Base-by-base conservation (phyloP, 2,113 vertebrate genomes). In the Sciurus niger region DNA sequence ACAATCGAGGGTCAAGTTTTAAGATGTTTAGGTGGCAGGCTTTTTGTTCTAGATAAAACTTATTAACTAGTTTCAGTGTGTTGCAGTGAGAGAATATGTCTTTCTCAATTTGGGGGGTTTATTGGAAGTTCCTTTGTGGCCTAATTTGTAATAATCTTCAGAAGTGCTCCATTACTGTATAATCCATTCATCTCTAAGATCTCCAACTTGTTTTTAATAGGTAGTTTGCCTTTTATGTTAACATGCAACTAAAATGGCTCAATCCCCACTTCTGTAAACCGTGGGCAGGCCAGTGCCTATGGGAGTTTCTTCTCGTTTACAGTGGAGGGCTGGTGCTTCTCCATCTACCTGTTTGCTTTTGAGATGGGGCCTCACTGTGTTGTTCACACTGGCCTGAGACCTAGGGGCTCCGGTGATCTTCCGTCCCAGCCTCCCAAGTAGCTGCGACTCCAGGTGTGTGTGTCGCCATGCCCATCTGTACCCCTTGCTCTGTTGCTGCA, bases 31-130 rank as follows among this genome's bases (percentile, higher is more conserved):
- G 43, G 25, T 92, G 48, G 34, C 22, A 78, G 53, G 2, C 20
- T 79, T 89, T 89, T 73, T 93, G 3, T 67, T 90, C 17, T 74
- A 32, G 3, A 76, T 94, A 77, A 90, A 78, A 92, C 16, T 70
- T 72, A 78, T 53, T 65, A 79, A 18, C 24, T 46, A 30, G 28
- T 92, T 89, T 94, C 63, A 72, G 77, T 53, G 25, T 83, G 34
- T 78, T 55, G 28, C 83, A 40, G 20, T 86, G 8, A 46, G 28
- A 83, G 60, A 84, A 72, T 58, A 82, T 84, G 30, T 84, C 78
- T 88, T 77, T 94, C 37, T 84, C 63, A 89, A 30, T 84, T 79
- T 84, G 65, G 79, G 48, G 84, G n/a, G 5, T 84, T 92, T 73
- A 40, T 20, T 73, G n/a, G 51, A 89, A 18, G 8, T 65, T 73